Evolutionary conservation across 2,797 vertebrate genomes (phyloP).

Genomic region (Acropternis orthonyx): DNA sequence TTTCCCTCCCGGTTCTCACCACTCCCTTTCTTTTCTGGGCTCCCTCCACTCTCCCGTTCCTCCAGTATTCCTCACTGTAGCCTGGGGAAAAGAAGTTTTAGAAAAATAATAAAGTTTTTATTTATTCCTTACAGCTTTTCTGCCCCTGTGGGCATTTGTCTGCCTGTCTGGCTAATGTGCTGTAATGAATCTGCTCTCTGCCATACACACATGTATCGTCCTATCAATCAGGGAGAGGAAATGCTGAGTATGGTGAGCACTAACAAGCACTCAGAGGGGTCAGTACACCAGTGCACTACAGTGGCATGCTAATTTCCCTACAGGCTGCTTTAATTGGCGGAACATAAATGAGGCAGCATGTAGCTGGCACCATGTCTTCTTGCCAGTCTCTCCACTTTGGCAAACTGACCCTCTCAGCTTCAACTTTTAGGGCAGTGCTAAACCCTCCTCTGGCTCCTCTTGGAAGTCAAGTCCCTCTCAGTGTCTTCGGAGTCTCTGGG

Average conservation of each 20-base stretch:
- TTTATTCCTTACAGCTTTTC: constrained; percentile 68
- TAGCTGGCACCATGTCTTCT: constrained; percentile 10
- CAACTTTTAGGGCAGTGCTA: not conserved
- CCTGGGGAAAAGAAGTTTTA: constrained; percentile 62
- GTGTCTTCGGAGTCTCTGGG: not conserved
- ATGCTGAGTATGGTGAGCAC: constrained; percentile 13
- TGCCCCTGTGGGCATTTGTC: constrained; percentile 68
- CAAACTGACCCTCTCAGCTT: not conserved
- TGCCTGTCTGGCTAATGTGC: constrained; percentile 66
- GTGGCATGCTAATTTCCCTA: constrained; percentile 14
- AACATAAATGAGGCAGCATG: not conserved
- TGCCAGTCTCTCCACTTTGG: not conserved
- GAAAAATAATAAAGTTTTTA: constrained; percentile 66
- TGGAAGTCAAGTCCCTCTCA: not conserved
- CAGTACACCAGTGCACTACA: not conserved
- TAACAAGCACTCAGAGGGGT: constrained; percentile 61
- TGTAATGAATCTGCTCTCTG: constrained; percentile 65
- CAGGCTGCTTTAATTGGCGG: constrained; percentile 54
- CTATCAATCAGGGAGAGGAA: constrained; percentile 64
- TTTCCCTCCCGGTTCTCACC: not conserved
- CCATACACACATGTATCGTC: not conserved
- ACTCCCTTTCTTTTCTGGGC: constrained; percentile 4
- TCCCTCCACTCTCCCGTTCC: not conserved
- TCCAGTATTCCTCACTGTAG: constrained; percentile 28
- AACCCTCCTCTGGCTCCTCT: not conserved